phyloP scores from a whole-genome alignment of 2,888 invertebrate species.

The Julus scanicus region DNA sequence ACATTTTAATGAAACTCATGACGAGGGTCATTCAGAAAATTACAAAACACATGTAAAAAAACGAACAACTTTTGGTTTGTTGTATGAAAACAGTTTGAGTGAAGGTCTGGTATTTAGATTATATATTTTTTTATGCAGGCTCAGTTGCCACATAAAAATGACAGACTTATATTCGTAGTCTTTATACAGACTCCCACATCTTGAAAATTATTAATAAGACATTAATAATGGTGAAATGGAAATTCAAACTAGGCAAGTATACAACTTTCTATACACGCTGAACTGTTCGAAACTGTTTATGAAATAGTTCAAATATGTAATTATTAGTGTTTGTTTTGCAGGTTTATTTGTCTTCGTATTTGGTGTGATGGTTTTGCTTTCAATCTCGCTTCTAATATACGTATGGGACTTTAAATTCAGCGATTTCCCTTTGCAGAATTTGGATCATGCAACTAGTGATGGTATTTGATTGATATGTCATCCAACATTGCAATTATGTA shows the following conservation, averaged over 20 bases:
- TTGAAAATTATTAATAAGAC: not conserved
- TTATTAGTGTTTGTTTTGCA: not conserved
- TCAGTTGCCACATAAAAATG: not conserved
- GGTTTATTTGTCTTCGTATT: not conserved
- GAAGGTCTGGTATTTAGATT: not conserved
- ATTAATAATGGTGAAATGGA: conserved; percentile 17
- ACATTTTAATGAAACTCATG: not conserved
- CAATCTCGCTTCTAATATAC: conserved; percentile 35
- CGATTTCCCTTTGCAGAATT: not conserved
- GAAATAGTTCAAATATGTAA: not conserved
- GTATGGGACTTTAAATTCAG: not conserved
- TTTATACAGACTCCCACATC: not conserved
- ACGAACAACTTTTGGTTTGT: not conserved
- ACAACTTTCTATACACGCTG: not conserved
- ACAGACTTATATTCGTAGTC: not conserved
- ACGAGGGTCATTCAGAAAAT: not conserved
- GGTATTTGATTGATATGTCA: not conserved
- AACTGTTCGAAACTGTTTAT: not conserved
- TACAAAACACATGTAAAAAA: not conserved
- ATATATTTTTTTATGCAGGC: not conserved
- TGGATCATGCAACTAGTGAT: not conserved
- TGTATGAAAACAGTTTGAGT: not conserved
- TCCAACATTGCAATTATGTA: not conserved
- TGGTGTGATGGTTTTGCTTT: not conserved
- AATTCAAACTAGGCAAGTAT: not conserved